These are phyloP conservation scores for Leptinotarsa texana DNA, from an alignment of 1,140 invertebrate genomes.

Conservation along the genomic window DNA sequence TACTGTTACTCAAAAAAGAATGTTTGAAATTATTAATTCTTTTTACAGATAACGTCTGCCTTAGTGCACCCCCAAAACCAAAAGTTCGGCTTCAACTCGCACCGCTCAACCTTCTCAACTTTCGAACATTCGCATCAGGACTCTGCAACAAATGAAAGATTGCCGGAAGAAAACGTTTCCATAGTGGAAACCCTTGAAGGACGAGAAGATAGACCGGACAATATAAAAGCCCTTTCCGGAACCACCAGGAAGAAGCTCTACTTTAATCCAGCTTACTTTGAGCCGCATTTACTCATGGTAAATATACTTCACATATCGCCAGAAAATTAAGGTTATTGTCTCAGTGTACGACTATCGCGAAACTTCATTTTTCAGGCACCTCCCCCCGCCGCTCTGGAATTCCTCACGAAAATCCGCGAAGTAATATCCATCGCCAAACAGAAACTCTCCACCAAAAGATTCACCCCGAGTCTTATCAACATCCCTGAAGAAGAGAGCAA, in stretches of 20 bases:
- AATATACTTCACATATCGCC: constrained; percentile 41
- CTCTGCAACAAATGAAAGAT: constrained; percentile 66
- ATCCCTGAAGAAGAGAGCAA: constrained; percentile 79
- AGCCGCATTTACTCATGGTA: constrained; percentile 80
- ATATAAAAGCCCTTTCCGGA: constrained; percentile 64
- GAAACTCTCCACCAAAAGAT: constrained; percentile 81
- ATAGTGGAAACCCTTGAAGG: constrained; percentile 78
- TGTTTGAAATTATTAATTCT: background rate
- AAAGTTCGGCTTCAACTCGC: constrained; percentile 40
- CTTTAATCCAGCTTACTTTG: constrained; percentile 87
- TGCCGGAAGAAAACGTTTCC: constrained; percentile 80
- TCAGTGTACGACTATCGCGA: background rate
- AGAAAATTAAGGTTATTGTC: background rate
- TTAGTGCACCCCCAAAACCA: constrained; percentile 65
- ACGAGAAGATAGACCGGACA: constrained; percentile 64
- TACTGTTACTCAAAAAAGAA: too few species aligned
- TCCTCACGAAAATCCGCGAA: constrained; percentile 83
- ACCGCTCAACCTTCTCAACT: constrained; percentile 18
- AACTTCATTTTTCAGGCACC: constrained; percentile 67
- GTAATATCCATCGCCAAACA: constrained; percentile 85
- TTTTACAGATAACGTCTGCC: constrained; percentile 65
- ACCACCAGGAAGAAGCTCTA: constrained; percentile 76
- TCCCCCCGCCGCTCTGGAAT: constrained; percentile 83
- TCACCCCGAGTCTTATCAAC: constrained; percentile 74
- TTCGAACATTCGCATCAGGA: constrained; percentile 51